phyloP scores from a whole-genome alignment of 2,113 vertebrate genomes.

The Caranx ignobilis region DNA sequence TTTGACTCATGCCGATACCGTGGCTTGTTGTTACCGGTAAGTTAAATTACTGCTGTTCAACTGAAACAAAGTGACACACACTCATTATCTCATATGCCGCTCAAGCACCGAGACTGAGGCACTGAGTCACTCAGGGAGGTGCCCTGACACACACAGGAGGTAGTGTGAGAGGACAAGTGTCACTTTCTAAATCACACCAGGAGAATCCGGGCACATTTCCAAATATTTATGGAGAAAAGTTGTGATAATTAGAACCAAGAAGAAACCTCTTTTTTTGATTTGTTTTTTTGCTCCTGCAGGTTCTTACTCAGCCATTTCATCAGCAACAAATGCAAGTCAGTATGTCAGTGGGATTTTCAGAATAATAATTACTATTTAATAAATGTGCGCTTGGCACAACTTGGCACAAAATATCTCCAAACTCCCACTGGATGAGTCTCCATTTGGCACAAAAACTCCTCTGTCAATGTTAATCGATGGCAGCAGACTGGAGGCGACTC shows the following conservation, averaged over 20 bases:
- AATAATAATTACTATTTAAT: not conserved
- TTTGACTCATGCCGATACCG: constrained; percentile 50
- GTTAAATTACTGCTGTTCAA: not conserved
- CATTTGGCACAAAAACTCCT: constrained; percentile 17
- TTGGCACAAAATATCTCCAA: not conserved
- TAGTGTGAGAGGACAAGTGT: constrained; percentile 7
- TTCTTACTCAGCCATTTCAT: not conserved
- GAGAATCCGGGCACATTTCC: not conserved
- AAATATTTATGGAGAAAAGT: not conserved
- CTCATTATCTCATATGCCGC: constrained; percentile 33
- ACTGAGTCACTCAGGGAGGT: constrained; percentile 60
- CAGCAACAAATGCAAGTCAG: not conserved
- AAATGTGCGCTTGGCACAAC: not conserved
- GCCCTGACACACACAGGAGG: constrained; percentile 15
- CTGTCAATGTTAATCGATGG: constrained; percentile 29
- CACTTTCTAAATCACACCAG: not conserved
- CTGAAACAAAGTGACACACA: constrained; percentile 45
- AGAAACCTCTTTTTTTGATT: not conserved
- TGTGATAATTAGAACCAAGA: constrained; percentile 9
- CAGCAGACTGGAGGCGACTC: constrained; percentile 29
- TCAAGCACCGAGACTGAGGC: constrained; percentile 12
- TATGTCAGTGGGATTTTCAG: not conserved
- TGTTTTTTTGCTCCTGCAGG: not conserved
- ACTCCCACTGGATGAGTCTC: constrained; percentile 4
- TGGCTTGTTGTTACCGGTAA: not conserved